A percentile compares a stretch with the other conserved stretches of the same genome.
Conservation (phyloP, 2,888 invertebrate genomes). For the Phlogophora meticulosa region DNA sequence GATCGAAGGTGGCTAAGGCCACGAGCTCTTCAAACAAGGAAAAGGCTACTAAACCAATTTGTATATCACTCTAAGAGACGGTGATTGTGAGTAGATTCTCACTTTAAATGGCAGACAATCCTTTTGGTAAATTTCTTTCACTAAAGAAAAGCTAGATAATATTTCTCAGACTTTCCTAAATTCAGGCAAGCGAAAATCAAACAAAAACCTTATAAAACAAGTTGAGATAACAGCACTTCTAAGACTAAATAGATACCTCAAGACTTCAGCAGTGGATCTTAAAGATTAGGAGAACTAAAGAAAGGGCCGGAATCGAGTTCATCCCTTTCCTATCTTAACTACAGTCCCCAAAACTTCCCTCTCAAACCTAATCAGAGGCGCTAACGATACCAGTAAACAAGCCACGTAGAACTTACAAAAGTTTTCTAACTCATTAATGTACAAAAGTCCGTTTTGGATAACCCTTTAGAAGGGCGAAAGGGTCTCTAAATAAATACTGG, state of each 20-base stretch:
- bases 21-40: no score
- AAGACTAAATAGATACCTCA: constrained; percentile 2
- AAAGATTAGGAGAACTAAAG: constrained; percentile 35
- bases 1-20: no score
- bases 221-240: not conserved
- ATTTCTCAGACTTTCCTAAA: not conserved
- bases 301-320: constrained; percentile 20
- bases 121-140: not conserved
- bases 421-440: constrained; percentile 62
- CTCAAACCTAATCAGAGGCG: constrained; percentile 57
- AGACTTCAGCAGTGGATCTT: constrained; percentile 26
- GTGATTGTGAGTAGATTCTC: no score
- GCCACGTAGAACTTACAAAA: constrained; percentile 57
- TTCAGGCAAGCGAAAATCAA: not conserved
- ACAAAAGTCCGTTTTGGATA: constrained; percentile 52
- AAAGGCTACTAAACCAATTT: no score
- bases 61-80: no score
- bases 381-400: constrained; percentile 60
- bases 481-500: constrained; percentile 43
- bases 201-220: not conserved
- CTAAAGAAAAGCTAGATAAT: not conserved
- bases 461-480: constrained; percentile 33
- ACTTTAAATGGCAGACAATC: no score
- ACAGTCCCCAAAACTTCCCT: constrained; percentile 54
- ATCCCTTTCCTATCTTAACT: constrained; percentile 57